Evolutionary conservation across 2,797 vertebrate genomes (phyloP).

Genomic region (Hirundo rustica): DNA sequence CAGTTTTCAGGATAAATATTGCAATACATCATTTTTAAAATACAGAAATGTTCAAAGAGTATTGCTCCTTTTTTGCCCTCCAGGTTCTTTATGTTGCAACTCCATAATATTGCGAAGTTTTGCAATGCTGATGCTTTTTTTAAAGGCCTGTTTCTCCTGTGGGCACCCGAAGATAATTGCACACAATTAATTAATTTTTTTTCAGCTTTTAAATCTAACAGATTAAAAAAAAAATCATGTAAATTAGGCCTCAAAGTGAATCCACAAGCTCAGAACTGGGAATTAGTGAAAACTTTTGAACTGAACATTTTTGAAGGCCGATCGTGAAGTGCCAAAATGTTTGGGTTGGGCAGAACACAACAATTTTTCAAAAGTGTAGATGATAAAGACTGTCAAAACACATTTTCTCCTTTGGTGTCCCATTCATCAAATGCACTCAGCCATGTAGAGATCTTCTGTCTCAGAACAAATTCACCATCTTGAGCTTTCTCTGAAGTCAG

Average conservation of each 20-base stretch:
- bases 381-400: background rate
- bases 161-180: background rate
- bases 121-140: background rate
- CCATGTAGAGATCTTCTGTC: background rate
- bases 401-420: background rate
- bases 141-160: background rate
- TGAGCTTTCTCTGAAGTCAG: background rate
- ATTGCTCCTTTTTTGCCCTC: background rate
- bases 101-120: background rate
- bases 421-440: background rate
- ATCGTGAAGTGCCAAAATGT: background rate
- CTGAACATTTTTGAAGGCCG: background rate
- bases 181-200: background rate
- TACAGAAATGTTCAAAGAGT: background rate
- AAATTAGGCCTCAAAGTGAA: background rate
- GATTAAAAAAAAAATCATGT: background rate
- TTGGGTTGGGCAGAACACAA: background rate
- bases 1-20: background rate
- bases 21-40: background rate
- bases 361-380: background rate
- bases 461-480: background rate
- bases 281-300: background rate
- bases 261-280: background rate
- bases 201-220: background rate
- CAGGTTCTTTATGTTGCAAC: background rate